These are phyloP conservation scores for Lipophrys pholis DNA, from an alignment of 2,113 vertebrate species.

Conservation along the genomic window DNA sequence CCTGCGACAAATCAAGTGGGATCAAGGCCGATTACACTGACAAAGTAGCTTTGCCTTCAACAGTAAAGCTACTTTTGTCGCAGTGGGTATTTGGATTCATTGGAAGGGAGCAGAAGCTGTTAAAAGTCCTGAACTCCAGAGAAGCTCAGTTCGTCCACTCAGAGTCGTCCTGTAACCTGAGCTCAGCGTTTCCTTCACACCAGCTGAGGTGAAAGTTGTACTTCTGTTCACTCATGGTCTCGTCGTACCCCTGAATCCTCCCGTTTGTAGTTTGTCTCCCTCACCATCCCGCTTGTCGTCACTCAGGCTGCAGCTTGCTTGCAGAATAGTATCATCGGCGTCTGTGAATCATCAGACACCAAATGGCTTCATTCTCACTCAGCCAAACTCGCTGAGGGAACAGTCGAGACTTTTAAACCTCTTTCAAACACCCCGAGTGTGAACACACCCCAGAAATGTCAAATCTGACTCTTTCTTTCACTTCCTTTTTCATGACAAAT, in stretches of 20 bases:
- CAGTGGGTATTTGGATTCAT: slow-evolving; percentile 5
- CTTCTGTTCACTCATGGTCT: slow-evolving; percentile 12
- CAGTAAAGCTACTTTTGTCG: background rate
- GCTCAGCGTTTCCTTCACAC: background rate
- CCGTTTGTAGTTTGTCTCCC: slow-evolving; percentile 7
- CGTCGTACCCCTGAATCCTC: slow-evolving; percentile 1
- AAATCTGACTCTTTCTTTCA: background rate
- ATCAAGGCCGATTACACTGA: slow-evolving; percentile 6
- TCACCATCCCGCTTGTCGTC: background rate
- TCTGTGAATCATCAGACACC: slow-evolving; percentile 21
- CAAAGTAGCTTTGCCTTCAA: background rate
- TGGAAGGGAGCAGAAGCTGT: slow-evolving; percentile 12
- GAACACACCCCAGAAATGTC: background rate
- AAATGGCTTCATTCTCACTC: slow-evolving; percentile 25
- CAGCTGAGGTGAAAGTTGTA: background rate
- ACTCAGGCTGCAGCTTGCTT: background rate
- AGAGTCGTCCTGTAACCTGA: background rate
- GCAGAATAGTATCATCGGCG: background rate
- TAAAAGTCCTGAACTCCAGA: slow-evolving; percentile 8
- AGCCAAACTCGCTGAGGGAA: background rate
- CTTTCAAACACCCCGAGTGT: background rate
- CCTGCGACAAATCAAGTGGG: background rate
- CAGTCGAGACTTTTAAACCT: background rate
- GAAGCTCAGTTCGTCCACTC: background rate
- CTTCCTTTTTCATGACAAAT: background rate